phyloP scores from a whole-genome alignment of 2,888 invertebrate genomes.

The Agrotis exclamationis region DNA sequence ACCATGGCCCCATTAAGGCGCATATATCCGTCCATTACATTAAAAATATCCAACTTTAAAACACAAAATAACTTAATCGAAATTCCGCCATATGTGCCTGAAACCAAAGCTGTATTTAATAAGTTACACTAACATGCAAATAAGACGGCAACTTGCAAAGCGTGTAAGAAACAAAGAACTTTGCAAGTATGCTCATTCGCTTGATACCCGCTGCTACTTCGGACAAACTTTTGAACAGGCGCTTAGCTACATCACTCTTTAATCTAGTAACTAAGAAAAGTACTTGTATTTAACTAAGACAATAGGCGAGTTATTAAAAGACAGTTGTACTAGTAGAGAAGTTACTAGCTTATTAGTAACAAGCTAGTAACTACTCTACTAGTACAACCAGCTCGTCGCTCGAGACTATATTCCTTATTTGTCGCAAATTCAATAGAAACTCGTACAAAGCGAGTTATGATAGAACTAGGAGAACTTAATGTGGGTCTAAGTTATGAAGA shows the following conservation, averaged over 20 bases:
- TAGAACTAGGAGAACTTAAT: conserved; percentile 23
- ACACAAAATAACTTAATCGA: background rate
- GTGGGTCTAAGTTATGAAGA: conserved; percentile 30
- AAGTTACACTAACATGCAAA: conserved; percentile 18
- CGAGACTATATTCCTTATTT: conserved; percentile 41
- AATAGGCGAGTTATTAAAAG: too few species aligned
- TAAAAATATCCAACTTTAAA: background rate
- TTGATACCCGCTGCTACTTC: conserved; percentile 29
- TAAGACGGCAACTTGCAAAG: conserved; percentile 26
- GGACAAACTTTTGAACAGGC: conserved; percentile 25
- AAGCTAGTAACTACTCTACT: too few species aligned
- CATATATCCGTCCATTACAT: background rate
- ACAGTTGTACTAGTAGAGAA: too few species aligned
- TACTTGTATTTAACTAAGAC: too few species aligned
- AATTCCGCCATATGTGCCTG: background rate
- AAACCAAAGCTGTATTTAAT: conserved; percentile 36
- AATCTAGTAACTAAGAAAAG: background rate
- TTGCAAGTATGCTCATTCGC: conserved; percentile 28
- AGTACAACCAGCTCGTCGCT: background rate
- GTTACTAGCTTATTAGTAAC: too few species aligned
- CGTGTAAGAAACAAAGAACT: conserved; percentile 38
- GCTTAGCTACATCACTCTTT: conserved; percentile 18
- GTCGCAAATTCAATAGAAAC: conserved; percentile 46
- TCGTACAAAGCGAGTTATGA: conserved; percentile 24
- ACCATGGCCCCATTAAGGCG: too few species aligned